Conservation (phyloP, 2,113 vertebrate species). For the Ifrita kowaldi region DNA sequence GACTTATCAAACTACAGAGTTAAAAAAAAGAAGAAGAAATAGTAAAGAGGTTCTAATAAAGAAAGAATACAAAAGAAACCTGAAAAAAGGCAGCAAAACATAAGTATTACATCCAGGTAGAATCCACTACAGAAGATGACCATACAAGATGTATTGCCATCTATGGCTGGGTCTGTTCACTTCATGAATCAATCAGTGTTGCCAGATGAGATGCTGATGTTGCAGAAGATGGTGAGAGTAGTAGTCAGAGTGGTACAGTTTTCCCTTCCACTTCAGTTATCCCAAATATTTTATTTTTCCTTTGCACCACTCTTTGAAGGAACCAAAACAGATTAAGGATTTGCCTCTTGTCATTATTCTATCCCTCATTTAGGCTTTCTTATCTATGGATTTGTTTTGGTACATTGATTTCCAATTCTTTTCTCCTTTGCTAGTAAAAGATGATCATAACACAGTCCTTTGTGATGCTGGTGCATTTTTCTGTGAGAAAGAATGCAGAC, state of each 20-base stretch:
- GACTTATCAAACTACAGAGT: background rate
- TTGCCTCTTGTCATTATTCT: background rate
- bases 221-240: background rate
- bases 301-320: background rate
- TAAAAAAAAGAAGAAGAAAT: background rate
- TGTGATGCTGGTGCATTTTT: background rate
- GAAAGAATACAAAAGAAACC: background rate
- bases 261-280: background rate
- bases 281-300: background rate
- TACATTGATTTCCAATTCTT: background rate
- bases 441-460: background rate
- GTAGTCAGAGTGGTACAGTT: background rate
- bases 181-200: background rate
- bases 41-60: background rate
- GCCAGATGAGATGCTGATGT: background rate
- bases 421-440: background rate
- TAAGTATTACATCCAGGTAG: background rate
- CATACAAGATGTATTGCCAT: background rate
- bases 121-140: background rate
- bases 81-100: background rate
- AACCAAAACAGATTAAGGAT: background rate
- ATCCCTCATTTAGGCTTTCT: background rate
- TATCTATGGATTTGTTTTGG: background rate
- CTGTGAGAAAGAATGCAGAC: background rate
- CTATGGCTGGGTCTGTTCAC: background rate